Base-by-base conservation (phyloP, 2,113 vertebrate genomes). In the Ophthalmolycus amberensis region DNA sequence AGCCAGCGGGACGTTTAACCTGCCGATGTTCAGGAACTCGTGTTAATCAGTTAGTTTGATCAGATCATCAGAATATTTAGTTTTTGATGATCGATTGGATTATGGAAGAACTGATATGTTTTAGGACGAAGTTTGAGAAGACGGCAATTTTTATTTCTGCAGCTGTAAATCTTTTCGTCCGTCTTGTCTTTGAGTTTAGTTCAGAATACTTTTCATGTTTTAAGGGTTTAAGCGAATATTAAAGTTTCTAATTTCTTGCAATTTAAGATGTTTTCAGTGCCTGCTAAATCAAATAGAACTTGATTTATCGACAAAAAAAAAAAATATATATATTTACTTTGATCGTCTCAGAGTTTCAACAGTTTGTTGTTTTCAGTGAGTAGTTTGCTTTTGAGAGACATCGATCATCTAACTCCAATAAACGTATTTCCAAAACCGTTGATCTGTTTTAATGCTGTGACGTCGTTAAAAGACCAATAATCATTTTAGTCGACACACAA, bases 1-100 rank as follows among this genome's bases (percentile, higher is more conserved):
- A 22, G 94, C 92, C 78, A 92, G 85, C 79, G 88, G 88, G 18
- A 90, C 75, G 29, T 15, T 77, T 73, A 29, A 78, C 64, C 52
- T 89, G 60, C 84, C 38, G 32, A 18, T 60, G 46, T 1, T 12
- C 11, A 60, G 20, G 37, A 6, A 22, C 16, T 44, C 46, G n/a
- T 56, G 20, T 32, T 25, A 50, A 0, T 54, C 12, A 34, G 27
- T 48, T 25, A 48, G 20, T 44, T 37, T 7, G 32, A 50, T 9
- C 25, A 46, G 10, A 25, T 60, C 20, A 4, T 72, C 9, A 27
- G 58, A 3, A 11, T 25, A 14, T 60, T 66, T 71, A 1, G 15
- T 63, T 71, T 64, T 75, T 54, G 6, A 34, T 58, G 62, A 48
- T 34, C 2, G 16, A 11, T 56, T 71, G 7, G 9, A 25, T 71